Base-by-base conservation (phyloP, 1,140 invertebrate genomes). In the Ctenoplectra terminalis region DNA sequence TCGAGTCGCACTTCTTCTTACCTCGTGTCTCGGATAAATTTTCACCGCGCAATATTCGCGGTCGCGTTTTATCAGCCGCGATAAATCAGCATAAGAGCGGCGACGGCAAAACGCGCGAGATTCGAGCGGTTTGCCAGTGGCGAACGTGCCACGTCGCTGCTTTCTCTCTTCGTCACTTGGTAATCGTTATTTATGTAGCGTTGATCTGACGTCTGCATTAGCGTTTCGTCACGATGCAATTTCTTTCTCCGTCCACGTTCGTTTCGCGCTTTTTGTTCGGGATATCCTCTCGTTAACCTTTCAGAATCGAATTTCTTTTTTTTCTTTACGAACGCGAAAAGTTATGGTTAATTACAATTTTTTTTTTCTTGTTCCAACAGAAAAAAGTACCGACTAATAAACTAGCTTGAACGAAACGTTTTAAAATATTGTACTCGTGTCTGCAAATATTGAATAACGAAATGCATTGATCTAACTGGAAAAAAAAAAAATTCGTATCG, bases 61-160 rank as follows among this genome's bases (percentile, higher is more conserved):
- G 58, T 26, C 75, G 64, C 58, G 61, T 82, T 67, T 83, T 83
- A 83, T 79, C 79, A 78, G 20, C 29, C 34, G 31, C 83, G 78
- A 88, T 90, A 89, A 86, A 90, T 89, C 87, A 86, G 84, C 61
- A 79, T 83, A 84, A 87, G 78, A 86, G 74, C 79, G 15, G 23
- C 52, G 37, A 26, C 31, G 40, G 66, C 50, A 85, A 69, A 83
- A 64, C 56, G 79, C 75, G 43, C n/a, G 70, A 43, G 67, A 73
- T 83, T 66, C 58, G 60, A 60, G 46, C 50, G 40, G 31, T 64
- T 84, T 82, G 56, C 29, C 31, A n/a, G 9, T 37, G 46, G 46
- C 64, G 48, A 31, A 76, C 46, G 34, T 54, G 61, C n/a, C 43
- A 66, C n/a, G n/a, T n/a, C 34, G n/a, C 64, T 50, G 73, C 31